Percentiles rank a stretch among this genome's conserved stretches.
phyloP scores from a whole-genome alignment of 1,140 invertebrate genomes.

The Cotesia typhae region DNA sequence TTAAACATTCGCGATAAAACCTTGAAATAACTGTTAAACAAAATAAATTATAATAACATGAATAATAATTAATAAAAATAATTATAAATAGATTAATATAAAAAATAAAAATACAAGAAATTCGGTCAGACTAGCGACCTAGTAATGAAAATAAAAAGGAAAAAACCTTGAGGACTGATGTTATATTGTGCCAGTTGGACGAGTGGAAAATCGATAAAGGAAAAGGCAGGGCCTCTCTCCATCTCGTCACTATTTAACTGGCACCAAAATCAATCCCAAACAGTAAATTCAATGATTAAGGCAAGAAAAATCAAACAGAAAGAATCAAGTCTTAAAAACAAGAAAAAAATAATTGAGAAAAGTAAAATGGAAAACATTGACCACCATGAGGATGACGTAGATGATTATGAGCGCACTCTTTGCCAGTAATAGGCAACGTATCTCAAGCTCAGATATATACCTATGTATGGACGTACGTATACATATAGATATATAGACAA shows the following conservation, averaged over 20 bases:
- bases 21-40: no score
- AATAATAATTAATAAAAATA: background rate
- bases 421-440: constrained; percentile 1
- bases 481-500: background rate
- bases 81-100: background rate
- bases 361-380: background rate
- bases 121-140: constrained; percentile 23
- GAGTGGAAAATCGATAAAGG: constrained; percentile 36
- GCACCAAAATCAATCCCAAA: background rate
- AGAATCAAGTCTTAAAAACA: no score
- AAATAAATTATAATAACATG: background rate
- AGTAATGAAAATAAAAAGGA: constrained; percentile 12
- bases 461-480: background rate
- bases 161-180: constrained; percentile 32
- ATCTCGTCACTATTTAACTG: background rate
- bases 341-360: no score
- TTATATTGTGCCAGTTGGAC: constrained; percentile 25
- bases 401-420: constrained; percentile 17
- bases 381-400: constrained; percentile 29
- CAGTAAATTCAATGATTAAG: background rate
- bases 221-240: constrained; percentile 25
- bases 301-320: no score
- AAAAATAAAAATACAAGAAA: background rate
- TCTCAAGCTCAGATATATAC: background rate
- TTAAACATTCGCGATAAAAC: no score